Conservation (phyloP, 2,888 invertebrate species). For the Ophion ventricosus region DNA sequence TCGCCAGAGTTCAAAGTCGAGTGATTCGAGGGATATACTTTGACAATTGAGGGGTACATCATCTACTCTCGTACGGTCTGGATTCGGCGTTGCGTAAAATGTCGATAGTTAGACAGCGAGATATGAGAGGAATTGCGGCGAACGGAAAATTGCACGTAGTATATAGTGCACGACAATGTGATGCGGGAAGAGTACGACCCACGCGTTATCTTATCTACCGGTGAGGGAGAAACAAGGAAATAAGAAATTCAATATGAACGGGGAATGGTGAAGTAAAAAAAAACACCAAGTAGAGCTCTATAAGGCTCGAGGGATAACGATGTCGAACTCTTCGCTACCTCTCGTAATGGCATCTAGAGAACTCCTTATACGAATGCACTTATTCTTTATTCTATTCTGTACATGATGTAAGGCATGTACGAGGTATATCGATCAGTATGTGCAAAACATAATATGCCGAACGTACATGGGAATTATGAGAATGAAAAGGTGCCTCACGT, state of each 20-base stretch:
- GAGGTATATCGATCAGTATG: too few relatives aligned
- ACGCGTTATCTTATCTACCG: conserved; percentile 18
- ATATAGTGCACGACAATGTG: neutral
- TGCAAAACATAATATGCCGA: too few relatives aligned
- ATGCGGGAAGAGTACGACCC: neutral
- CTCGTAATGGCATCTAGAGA: neutral
- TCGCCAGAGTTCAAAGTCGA: conserved; percentile 37
- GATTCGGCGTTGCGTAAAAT: conserved; percentile 26
- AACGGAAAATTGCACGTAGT: conserved; percentile 10
- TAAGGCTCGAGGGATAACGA: conserved; percentile 55
- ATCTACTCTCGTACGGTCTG: conserved; percentile 31
- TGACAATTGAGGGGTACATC: conserved; percentile 12
- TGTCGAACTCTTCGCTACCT: conserved; percentile 38
- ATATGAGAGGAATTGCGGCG: conserved; percentile 23
- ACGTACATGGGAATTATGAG: conserved; percentile 7
- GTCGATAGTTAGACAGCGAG: conserved; percentile 43
- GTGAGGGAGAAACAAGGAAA: conserved; percentile 10
- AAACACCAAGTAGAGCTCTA: conserved; percentile 48
- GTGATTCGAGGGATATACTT: conserved; percentile 29
- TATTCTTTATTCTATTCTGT: too few relatives aligned
- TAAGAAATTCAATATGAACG: neutral
- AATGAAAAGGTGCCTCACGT: too few relatives aligned
- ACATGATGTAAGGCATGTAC: too few relatives aligned
- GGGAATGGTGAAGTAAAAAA: neutral
- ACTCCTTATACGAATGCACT: conserved; percentile 6